phyloP scores from a whole-genome alignment of 1,140 invertebrate species.

The Mycetomoellerius zeteki region DNA sequence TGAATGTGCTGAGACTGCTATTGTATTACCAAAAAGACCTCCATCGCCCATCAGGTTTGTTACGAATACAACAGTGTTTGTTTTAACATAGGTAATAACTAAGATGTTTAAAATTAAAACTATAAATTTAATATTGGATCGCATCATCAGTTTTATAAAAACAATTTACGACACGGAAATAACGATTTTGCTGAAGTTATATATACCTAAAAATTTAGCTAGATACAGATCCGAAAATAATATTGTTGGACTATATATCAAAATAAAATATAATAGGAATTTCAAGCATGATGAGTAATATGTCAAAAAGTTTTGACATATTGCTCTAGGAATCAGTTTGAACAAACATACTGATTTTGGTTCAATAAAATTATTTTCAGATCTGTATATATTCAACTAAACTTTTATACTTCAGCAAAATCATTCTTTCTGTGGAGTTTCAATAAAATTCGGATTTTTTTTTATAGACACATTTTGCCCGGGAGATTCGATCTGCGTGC shows the following conservation, averaged over 20 bases:
- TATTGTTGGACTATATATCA: no score
- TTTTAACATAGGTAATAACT: not conserved
- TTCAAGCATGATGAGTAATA: no score
- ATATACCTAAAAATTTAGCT: no score
- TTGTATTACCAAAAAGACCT: conserved; percentile 18
- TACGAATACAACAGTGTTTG: not conserved
- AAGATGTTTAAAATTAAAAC: conserved; percentile 9
- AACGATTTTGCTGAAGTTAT: no score
- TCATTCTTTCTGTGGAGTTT: not conserved
- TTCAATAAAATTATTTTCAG: no score
- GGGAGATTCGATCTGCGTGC: conserved; percentile 49
- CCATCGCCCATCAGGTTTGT: conserved; percentile 56
- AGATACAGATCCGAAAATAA: no score
- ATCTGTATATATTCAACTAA: no score
- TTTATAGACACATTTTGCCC: conserved; percentile 17
- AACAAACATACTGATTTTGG: no score
- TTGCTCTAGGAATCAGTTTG: no score
- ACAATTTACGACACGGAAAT: not conserved
- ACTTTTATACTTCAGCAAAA: no score
- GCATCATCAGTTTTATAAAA: not conserved
- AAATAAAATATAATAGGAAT: no score
- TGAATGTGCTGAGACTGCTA: not conserved
- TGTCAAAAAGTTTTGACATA: no score
- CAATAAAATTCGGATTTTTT: conserved; percentile 9
- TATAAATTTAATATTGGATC: not conserved